Evolutionary conservation across 2,797 vertebrate species (phyloP), one percentile per base, ranked within the genome.

Genomic region (Chelon labrosus): DNA sequence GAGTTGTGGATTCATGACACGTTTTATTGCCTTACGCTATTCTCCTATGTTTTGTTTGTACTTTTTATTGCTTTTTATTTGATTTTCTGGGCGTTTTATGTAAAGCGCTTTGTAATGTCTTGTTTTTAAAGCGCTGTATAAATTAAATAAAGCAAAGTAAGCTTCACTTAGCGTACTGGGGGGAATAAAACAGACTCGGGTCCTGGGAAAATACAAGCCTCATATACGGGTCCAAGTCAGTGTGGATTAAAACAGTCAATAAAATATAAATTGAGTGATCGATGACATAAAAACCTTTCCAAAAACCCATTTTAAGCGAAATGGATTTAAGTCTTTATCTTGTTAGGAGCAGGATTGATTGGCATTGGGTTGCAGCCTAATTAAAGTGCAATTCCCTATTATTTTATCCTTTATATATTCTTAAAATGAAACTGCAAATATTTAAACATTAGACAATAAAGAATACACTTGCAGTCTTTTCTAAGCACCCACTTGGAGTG

Each of bases 281-380:
- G 3, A 4, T 22, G 47, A 50, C 5, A 3, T 17, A 19, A 47
- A 47, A 47, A 46, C 44, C 1, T 46, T 46, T n/a, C 17, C 17
- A n/a, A n/a, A n/a, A 2, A 4, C 13, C 7, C 2, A 3, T 19
- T 50, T 47, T 19, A 10, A 19, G 10, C 4, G 19, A 13, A 22
- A 5, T 47, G n/a, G 17, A 1, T n/a, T 22, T 22, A 10, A 47
- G 38, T 42, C n/a, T 65, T 62, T 52, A 63, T 44, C 14, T 7
- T 52, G 47, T 63, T 62, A 55, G 47, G 56, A 74, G 58, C 44
- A 46, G 16, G 67, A 73, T 47, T 57, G 54, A 77, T 69, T 19
- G 7, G 27, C 27, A 19, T 72, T 50, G 49, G 46, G 5, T 27
- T 31, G 46, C 55, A 51, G 63, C 10, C 51, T 72, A 71, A 79